phyloP scores from a whole-genome alignment of 2,797 vertebrate species.

The Microhierax caerulescens region DNA sequence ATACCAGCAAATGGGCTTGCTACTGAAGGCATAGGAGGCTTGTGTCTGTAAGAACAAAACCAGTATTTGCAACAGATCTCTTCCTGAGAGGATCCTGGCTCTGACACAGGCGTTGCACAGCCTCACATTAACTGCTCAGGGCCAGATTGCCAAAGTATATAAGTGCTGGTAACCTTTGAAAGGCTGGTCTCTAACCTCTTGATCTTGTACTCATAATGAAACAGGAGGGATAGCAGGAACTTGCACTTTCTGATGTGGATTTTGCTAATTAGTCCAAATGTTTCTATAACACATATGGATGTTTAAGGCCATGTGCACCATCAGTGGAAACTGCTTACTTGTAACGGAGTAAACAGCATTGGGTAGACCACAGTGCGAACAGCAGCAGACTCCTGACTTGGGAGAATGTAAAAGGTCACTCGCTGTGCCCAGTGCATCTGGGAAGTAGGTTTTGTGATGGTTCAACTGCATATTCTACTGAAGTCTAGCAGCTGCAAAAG shows the following conservation, averaged over 20 bases:
- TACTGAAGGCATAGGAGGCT: not conserved
- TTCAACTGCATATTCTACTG: not conserved
- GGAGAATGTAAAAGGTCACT: not conserved
- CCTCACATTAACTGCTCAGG: not conserved
- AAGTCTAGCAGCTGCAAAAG: not conserved
- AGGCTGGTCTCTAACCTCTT: conserved; percentile 1
- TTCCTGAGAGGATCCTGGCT: not conserved
- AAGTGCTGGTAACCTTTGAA: not conserved
- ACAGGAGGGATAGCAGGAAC: conserved; percentile 3
- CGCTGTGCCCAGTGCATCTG: not conserved
- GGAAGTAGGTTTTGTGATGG: not conserved
- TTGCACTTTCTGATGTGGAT: conserved; percentile 21
- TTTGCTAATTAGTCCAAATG: conserved; percentile 2
- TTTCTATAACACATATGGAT: not conserved
- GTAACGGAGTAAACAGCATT: not conserved
- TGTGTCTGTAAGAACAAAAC: not conserved
- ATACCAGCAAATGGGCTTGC: not conserved
- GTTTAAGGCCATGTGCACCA: not conserved
- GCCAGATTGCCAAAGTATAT: not conserved
- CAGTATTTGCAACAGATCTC: not conserved
- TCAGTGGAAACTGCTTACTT: not conserved
- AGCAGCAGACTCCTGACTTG: not conserved
- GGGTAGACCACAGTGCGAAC: not conserved
- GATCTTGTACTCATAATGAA: not conserved
- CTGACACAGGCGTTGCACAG: not conserved